Evolutionary conservation across 2,113 vertebrate genomes (phyloP).

Genomic region (Arenaria interpres): DNA sequence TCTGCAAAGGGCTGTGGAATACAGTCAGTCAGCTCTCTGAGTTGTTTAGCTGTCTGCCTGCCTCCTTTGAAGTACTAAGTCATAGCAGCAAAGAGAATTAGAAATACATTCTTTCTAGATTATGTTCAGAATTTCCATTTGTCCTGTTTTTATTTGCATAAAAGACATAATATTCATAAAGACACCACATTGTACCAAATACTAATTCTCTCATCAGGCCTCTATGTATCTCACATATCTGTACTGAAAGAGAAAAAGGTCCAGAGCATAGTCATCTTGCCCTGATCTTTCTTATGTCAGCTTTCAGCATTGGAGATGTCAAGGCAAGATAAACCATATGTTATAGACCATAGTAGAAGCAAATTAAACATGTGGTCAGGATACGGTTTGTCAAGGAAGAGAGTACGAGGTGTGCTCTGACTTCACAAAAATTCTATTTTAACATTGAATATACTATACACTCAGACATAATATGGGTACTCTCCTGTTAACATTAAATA

Average conservation of each 20-base stretch:
- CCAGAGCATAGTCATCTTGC: not conserved
- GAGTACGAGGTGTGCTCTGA: rapidly evolving
- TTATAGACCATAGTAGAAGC: not conserved
- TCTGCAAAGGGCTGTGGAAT: not conserved
- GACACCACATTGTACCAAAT: not conserved
- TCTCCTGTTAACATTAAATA: not conserved
- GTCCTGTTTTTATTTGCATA: not conserved
- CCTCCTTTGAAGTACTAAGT: not conserved
- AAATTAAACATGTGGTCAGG: not conserved
- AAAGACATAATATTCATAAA: not conserved
- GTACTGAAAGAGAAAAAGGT: not conserved
- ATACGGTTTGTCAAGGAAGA: not conserved
- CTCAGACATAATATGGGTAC: not conserved
- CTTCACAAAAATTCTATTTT: not conserved
- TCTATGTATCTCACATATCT: not conserved
- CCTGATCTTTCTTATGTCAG: not conserved
- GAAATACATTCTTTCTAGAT: not conserved
- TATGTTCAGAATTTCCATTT: not conserved
- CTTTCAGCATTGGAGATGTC: not conserved
- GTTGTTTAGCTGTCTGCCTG: not conserved
- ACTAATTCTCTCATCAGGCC: not conserved
- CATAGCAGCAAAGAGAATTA: not conserved
- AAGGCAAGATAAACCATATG: not conserved
- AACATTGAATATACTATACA: not conserved
- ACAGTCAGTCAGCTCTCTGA: not conserved